Base-by-base conservation (phyloP, 2,797 vertebrate genomes). In the Momotus momota region DNA sequence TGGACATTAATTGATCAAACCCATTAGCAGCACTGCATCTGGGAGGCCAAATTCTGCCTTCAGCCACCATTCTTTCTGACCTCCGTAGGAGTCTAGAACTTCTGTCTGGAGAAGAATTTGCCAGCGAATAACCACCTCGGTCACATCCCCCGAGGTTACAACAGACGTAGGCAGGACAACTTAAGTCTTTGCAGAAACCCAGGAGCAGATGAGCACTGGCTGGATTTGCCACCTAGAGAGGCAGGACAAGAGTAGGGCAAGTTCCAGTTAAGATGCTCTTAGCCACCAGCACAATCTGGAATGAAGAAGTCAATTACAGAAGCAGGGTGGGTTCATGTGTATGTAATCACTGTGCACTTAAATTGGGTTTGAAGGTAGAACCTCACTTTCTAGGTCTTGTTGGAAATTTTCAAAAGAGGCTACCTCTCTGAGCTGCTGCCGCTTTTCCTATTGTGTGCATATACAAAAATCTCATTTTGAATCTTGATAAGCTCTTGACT, bases 401-500 rank as follows among this genome's bases (percentile, higher is more conserved):
- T 5, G 20, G 69, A 93, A 90, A 88, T 90, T 82, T 96, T 95
- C 73, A 70, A 60, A 74, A 90, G 86, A 88, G 25, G 33, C 23
- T 73, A 21, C 41, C 12, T 70, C 49, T 93, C 64, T 82, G 69
- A 90, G 90, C 81, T 92, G 20, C 64, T 90, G 74, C 64, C 35
- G 35, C 45, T 38, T 86, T 82, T 78, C 48, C 92, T 92, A 64
- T 93, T 97, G 88, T 92, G 45, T 93, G 78, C 51, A 40, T 66
- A 52, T 60, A 92, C 54, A 65, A 77, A 94, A 95, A 88, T 95
- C 93, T 95, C 78, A 71, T 92, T 97, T 93, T 90, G 60, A 89
- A 95, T 93, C 94, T 86, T 26, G 67, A 85, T 96, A 96, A 96
- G 90, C 52, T 94, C 67, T 85, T 92, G 74, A 78, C 78, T 95